Percentiles rank a stretch among this genome's conserved stretches.
Conservation (phyloP, 2,113 vertebrate species). For the Rhabdomys dilectus region DNA sequence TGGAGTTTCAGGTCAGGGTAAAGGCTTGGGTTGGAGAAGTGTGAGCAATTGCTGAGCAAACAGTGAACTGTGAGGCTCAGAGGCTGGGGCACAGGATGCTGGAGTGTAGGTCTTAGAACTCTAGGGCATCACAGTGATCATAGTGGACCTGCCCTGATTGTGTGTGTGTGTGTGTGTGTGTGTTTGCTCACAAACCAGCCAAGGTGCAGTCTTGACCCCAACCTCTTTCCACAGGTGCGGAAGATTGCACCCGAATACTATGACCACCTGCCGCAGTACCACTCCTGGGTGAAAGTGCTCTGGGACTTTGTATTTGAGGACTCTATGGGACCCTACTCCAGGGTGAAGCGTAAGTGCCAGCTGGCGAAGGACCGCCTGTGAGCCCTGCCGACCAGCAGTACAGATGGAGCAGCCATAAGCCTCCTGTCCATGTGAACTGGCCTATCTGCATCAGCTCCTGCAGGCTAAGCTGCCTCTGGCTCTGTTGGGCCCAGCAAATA, state of each 20-base stretch:
- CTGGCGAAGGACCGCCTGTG: slow-evolving; percentile 84
- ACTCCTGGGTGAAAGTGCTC: slow-evolving; percentile 95
- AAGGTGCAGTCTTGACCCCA: neutral
- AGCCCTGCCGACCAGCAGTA: neutral
- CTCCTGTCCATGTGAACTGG: neutral
- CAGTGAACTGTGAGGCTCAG: neutral
- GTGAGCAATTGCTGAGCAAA: neutral
- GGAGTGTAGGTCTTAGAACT: too few species aligned
- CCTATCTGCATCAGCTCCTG: neutral
- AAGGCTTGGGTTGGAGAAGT: neutral
- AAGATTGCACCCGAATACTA: slow-evolving; percentile 98
- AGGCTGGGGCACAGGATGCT: neutral
- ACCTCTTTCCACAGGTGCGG: slow-evolving; percentile 90
- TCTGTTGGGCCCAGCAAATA: accelerated
- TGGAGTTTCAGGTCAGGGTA: neutral
- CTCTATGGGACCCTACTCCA: slow-evolving; percentile 93
- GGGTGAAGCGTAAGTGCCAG: slow-evolving; percentile 95
- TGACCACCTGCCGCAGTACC: slow-evolving; percentile 94
- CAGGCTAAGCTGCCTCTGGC: neutral
- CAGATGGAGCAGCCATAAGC: too few species aligned
- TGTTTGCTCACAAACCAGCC: neutral
- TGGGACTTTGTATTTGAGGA: slow-evolving; percentile 98
- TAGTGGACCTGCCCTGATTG: too few species aligned
- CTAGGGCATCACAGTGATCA: neutral
- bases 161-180: accelerated